phyloP scores from a whole-genome alignment of 2,797 vertebrate genomes.

The Malurus leucopterus region DNA sequence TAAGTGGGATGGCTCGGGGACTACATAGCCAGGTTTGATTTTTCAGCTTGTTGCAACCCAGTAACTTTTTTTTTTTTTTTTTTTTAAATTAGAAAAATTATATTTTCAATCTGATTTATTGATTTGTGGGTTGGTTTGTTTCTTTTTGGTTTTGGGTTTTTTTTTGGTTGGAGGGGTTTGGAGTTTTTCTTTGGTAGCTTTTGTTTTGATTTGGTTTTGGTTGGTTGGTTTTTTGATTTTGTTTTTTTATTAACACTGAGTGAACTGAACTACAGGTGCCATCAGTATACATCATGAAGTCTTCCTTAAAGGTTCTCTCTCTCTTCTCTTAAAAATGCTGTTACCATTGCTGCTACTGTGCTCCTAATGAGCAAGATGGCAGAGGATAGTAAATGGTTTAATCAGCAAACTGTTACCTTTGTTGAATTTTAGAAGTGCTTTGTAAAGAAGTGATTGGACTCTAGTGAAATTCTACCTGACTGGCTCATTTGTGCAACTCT shows the following conservation, averaged over 20 bases:
- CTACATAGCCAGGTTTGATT: not conserved
- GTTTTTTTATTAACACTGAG: not conserved
- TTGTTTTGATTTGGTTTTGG: rapidly evolving
- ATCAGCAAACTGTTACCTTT: not conserved
- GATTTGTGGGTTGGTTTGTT: not conserved
- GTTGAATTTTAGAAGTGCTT: not conserved
- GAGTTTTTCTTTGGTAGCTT: no score
- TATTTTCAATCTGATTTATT: not conserved
- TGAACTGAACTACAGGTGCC: not conserved
- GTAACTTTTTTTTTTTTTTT: not conserved
- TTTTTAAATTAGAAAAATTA: not conserved
- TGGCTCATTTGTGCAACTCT: not conserved
- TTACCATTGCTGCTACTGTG: not conserved
- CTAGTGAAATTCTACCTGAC: not conserved
- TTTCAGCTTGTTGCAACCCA: not conserved
- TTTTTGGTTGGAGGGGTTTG: no score
- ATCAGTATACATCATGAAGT: not conserved
- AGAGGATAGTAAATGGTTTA: not conserved
- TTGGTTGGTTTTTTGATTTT: not conserved
- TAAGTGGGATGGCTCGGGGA: not conserved
- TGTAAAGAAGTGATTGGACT: not conserved
- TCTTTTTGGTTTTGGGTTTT: rapidly evolving
- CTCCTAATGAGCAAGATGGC: not conserved
- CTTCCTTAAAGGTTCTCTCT: not conserved
- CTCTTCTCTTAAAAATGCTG: not conserved